Conservation (phyloP, 2,888 invertebrate species). For the Cataglyphis altisquamis region DNA sequence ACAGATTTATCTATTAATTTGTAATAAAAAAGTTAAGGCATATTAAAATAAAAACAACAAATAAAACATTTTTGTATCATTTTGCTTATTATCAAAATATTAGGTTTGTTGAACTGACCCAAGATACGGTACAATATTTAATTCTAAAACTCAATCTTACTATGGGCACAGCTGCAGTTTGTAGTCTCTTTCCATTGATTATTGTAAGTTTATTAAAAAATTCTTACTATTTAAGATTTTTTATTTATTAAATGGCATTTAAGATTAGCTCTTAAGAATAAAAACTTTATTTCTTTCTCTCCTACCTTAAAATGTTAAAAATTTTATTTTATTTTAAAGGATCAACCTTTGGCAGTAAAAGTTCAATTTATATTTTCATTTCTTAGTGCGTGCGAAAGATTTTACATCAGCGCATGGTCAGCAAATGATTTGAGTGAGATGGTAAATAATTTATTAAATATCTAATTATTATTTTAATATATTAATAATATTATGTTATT, state of each 20-base stretch:
- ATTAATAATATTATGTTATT: neutral
- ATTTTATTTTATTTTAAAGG: neutral
- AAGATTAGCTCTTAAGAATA: neutral
- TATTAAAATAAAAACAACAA: neutral
- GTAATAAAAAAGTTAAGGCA: neutral
- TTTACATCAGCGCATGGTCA: constrained; percentile 9
- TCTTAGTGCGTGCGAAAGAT: constrained; percentile 1
- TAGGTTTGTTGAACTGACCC: constrained; percentile 11
- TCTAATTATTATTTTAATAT: neutral
- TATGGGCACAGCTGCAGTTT: constrained; percentile 14
- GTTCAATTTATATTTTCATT: neutral
- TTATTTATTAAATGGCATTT: neutral
- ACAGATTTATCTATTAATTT: neutral
- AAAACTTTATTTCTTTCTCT: neutral
- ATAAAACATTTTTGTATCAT: neutral
- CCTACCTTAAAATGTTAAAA: neutral
- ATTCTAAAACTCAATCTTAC: constrained; percentile 21
- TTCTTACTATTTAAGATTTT: neutral
- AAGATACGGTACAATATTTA: constrained; percentile 12
- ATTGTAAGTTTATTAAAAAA: neutral
- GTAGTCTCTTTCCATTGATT: constrained; percentile 17
- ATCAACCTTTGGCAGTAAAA: constrained; percentile 6
- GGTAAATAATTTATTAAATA: neutral
- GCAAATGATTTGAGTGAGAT: constrained; percentile 9
- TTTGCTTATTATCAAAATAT: neutral